phyloP scores from a whole-genome alignment of 1,140 invertebrate genomes.

The Temnothorax curvispinosus region DNA sequence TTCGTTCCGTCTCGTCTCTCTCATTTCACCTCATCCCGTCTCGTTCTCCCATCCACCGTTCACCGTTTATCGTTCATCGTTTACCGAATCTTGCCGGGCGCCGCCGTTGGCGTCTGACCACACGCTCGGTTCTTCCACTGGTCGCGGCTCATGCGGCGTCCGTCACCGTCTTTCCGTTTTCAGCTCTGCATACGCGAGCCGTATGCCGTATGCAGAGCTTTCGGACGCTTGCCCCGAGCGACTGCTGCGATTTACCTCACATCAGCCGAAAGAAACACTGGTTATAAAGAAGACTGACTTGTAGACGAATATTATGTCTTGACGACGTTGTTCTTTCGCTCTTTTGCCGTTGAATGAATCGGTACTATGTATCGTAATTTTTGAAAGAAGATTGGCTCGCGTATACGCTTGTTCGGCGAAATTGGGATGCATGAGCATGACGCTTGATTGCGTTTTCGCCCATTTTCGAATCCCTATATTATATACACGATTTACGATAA shows the following conservation, averaged over 20 bases:
- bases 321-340: not conserved
- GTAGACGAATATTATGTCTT: not conserved
- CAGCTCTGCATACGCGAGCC: not conserved
- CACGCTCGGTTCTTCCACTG: conserved; percentile 69
- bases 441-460: not conserved
- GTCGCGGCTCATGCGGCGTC: not conserved
- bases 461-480: not conserved
- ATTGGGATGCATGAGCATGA: too few relatives aligned
- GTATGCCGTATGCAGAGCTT: not conserved
- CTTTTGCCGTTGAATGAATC: not conserved
- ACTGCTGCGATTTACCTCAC: not conserved
- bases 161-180: not conserved
- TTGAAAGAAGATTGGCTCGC: not conserved
- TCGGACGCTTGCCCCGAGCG: not conserved
- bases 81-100: not conserved
- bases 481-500: not conserved
- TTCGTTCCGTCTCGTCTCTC: not conserved
- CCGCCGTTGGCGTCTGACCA: conserved; percentile 63
- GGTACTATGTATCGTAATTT: not conserved
- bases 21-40: not conserved
- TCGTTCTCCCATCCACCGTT: not conserved
- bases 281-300: not conserved
- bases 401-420: too few relatives aligned
- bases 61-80: too few relatives aligned
- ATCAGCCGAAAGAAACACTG: not conserved